Conservation (phyloP, 37 sponge, comb jelly and placozoan genomes). For the Beroe ovata region DNA sequence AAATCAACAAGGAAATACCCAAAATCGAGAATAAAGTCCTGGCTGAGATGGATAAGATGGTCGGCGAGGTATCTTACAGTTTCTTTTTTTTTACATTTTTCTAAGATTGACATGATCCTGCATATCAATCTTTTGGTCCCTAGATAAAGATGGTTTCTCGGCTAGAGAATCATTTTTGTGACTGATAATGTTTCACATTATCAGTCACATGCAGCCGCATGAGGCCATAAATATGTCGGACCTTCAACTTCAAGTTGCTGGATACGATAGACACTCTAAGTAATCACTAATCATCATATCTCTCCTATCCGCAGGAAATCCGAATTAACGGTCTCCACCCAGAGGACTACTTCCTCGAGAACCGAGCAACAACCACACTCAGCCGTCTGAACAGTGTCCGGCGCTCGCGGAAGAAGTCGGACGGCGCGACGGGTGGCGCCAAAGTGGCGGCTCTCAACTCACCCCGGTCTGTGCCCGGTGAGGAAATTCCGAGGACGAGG, state of each 20-base stretch:
- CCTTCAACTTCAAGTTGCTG: too few species aligned
- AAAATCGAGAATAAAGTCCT: slow-evolving; percentile 54
- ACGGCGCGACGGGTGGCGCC: background rate
- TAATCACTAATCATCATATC: too few species aligned
- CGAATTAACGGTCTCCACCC: slow-evolving; percentile 21
- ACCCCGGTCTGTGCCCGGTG: background rate
- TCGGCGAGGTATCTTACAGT: slow-evolving; percentile 26
- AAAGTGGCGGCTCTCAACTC: too few species aligned
- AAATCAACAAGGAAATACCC: slow-evolving; percentile 30
- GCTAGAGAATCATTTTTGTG: too few species aligned
- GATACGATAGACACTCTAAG: too few species aligned
- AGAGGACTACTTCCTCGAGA: slow-evolving; percentile 57
- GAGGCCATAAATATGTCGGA: too few species aligned
- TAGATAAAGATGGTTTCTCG: too few species aligned
- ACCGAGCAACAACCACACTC: slow-evolving; percentile 51
- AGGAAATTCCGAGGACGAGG: background rate
- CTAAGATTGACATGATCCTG: too few species aligned
- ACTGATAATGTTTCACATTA: too few species aligned
- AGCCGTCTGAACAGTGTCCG: slow-evolving; percentile 8
- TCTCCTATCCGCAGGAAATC: slow-evolving; percentile 36
- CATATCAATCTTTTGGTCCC: too few species aligned
- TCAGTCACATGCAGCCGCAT: too few species aligned
- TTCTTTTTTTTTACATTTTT: slow-evolving; percentile 9
- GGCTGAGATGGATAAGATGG: slow-evolving; percentile 40
- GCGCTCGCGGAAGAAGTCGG: slow-evolving; percentile 30